Conservation (phyloP, 2,797 vertebrate genomes). For the Chloroceryle inda region DNA sequence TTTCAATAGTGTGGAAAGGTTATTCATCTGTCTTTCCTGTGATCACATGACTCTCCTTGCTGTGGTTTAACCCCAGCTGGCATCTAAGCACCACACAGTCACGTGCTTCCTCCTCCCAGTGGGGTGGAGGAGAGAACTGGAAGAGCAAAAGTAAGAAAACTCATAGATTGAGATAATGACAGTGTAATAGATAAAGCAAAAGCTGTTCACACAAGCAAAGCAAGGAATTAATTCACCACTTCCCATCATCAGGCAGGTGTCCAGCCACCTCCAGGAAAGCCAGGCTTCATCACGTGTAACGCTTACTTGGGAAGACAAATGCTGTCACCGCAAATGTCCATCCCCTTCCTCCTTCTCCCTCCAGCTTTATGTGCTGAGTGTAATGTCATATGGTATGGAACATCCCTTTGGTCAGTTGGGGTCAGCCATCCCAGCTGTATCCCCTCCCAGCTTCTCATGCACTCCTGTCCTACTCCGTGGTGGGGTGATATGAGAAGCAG, state of each 20-base stretch:
- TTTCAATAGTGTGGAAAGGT: background rate
- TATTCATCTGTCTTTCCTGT: background rate
- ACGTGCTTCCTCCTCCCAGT: no score
- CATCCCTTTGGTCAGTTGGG: background rate
- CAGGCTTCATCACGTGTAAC: no score
- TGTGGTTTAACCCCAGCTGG: background rate
- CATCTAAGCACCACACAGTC: background rate
- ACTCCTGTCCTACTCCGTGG: background rate
- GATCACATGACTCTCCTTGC: background rate
- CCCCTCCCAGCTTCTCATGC: background rate
- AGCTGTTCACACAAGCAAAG: background rate
- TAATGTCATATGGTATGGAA: background rate
- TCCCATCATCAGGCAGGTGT: background rate
- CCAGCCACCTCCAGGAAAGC: no score
- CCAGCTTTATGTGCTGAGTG: background rate
- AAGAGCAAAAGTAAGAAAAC: background rate
- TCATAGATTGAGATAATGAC: background rate
- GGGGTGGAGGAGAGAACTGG: background rate
- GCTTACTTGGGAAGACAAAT: background rate
- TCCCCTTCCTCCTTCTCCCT: background rate
- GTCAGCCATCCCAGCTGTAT: background rate
- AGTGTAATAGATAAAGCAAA: background rate
- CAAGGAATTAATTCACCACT: background rate
- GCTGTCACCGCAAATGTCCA: background rate
- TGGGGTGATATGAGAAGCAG: background rate